Evolutionary conservation across 2,113 vertebrate species (phyloP).

Genomic region (Myotis yumanensis): DNA sequence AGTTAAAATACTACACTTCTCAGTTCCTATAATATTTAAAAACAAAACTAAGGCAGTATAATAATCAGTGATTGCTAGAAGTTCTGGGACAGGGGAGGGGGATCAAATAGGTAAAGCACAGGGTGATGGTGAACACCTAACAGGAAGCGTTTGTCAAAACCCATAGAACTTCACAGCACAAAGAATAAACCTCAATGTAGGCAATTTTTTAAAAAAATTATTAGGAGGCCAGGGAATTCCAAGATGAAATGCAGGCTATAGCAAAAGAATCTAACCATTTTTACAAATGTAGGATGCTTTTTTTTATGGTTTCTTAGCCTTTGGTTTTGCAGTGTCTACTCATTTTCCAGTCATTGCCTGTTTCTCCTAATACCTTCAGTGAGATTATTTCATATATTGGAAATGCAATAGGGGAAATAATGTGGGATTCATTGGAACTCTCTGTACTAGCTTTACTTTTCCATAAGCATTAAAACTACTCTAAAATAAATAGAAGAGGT

Average conservation of each 20-base stretch:
- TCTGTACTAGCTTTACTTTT: neutral
- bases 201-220: neutral
- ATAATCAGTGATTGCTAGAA: neutral
- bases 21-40: neutral
- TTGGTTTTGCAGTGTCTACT: neutral
- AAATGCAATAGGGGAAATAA: neutral
- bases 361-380: neutral
- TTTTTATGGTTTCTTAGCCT: neutral
- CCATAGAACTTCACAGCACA: neutral
- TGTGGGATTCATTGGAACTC: neutral
- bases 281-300: neutral
- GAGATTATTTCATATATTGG: neutral
- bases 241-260: neutral
- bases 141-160: slow-evolving; percentile 35
- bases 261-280: neutral
- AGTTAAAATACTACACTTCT: neutral
- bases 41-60: neutral
- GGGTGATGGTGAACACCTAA: neutral
- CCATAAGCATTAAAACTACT: neutral
- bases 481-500: neutral
- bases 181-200: neutral
- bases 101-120: neutral
- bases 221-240: neutral
- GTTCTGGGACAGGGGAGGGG: neutral
- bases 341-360: neutral